These are phyloP conservation scores for Brachyptera putata DNA, from an alignment of 2,888 invertebrate genomes.

Conservation along the genomic window DNA sequence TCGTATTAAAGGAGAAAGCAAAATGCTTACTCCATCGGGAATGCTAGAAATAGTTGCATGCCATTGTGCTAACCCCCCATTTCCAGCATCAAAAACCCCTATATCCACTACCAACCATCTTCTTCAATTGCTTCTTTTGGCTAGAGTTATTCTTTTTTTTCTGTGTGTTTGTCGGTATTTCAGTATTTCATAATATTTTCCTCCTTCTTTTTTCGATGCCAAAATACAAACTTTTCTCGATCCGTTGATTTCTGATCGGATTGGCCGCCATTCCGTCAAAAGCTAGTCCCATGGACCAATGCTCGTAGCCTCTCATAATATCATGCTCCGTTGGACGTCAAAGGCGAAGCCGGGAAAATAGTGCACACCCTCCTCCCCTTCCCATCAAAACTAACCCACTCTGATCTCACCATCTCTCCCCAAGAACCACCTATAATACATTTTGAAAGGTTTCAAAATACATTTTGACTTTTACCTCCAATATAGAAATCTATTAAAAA, in stretches of 20 bases:
- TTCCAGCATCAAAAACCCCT: too few relatives aligned
- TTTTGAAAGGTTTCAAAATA: too few relatives aligned
- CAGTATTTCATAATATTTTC: constrained; percentile 21
- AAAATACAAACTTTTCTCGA: constrained; percentile 28
- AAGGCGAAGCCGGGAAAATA: constrained; percentile 20
- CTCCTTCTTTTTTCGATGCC: constrained; percentile 20
- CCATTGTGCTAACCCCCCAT: too few relatives aligned
- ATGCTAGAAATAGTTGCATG: too few relatives aligned
- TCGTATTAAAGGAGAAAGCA: too few relatives aligned
- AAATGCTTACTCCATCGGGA: too few relatives aligned
- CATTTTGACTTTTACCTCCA: too few relatives aligned
- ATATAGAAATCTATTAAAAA: too few relatives aligned
- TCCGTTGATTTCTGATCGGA: constrained; percentile 27
- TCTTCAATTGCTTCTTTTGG: constrained; percentile 7
- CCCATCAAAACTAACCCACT: background rate
- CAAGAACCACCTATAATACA: too few relatives aligned
- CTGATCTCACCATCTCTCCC: background rate
- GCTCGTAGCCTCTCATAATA: constrained; percentile 22
- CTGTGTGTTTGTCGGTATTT: too few relatives aligned
- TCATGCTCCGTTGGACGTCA: constrained; percentile 22
- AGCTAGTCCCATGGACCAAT: constrained; percentile 1
- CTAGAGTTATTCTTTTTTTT: too few relatives aligned
- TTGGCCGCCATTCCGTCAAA: constrained; percentile 21
- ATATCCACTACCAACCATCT: constrained; percentile 1
- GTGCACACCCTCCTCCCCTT: background rate